Evolutionary conservation across 2,888 invertebrate genomes (phyloP).

Genomic region (Cremastobaeus sp.): DNA sequence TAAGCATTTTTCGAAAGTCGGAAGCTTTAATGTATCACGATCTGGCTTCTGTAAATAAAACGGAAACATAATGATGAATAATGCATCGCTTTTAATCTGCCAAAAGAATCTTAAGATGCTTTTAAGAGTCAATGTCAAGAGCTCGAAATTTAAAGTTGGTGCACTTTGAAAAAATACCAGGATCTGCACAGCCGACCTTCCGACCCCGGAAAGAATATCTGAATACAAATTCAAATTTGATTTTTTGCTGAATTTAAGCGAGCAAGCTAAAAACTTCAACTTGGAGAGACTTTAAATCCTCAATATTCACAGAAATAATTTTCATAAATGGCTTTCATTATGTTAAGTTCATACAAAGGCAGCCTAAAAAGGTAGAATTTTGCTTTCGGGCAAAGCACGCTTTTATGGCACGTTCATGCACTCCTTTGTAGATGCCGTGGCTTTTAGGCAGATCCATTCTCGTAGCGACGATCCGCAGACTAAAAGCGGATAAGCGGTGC

Average conservation of each 20-base stretch:
- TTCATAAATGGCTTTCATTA: too few species aligned
- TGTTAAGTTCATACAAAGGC: too few species aligned
- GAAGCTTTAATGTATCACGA: constrained; percentile 37
- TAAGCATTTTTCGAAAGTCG: constrained; percentile 36
- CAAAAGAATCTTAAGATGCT: constrained; percentile 37
- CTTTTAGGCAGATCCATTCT: constrained; percentile 39
- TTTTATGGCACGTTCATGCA: constrained; percentile 32
- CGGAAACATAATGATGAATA: constrained; percentile 41
- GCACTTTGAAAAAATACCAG: constrained; percentile 37
- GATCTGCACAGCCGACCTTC: too few species aligned
- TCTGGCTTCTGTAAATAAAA: constrained; percentile 44
- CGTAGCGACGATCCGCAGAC: constrained; percentile 48
- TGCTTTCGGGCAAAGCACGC: constrained; percentile 36
- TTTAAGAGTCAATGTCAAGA: constrained; percentile 40
- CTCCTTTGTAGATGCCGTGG: constrained; percentile 42
- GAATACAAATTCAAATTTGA: too few species aligned
- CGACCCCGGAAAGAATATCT: too few species aligned
- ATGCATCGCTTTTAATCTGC: constrained; percentile 42
- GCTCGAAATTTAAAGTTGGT: constrained; percentile 22
- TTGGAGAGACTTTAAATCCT: too few species aligned
- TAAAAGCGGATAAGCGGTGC: constrained; percentile 40
- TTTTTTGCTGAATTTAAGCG: too few species aligned
- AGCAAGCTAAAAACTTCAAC: too few species aligned
- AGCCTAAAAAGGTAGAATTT: too few species aligned
- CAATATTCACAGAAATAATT: too few species aligned